These are phyloP conservation scores for Nymphalis io DNA, from an alignment of 1,140 invertebrate genomes.

Conservation along the genomic window DNA sequence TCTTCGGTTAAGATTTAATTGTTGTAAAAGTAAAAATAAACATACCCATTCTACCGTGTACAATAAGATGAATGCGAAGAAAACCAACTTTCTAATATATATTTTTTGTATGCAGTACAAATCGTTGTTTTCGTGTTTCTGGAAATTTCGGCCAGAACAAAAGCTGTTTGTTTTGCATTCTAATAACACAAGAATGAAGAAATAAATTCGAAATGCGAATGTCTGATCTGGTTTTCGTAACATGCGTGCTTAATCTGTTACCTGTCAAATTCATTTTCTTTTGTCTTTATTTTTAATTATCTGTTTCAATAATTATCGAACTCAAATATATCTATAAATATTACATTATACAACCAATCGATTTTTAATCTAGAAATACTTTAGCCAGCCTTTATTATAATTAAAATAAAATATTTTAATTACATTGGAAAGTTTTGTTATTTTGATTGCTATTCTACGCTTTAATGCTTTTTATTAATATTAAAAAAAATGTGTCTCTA, in stretches of 20 bases:
- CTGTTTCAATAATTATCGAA: background rate
- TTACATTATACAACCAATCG: too few relatives aligned
- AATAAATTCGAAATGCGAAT: conserved; percentile 22
- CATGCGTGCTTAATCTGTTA: conserved; percentile 11
- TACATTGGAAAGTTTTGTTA: background rate
- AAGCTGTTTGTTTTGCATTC: conserved; percentile 22
- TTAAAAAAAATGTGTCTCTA: background rate
- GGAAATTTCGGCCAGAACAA: conserved; percentile 24
- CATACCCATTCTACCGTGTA: background rate
- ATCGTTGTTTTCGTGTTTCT: conserved; percentile 25
- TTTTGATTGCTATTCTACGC: background rate
- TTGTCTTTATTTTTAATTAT: background rate
- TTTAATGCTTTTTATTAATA: background rate
- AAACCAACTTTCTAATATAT: conserved; percentile 25
- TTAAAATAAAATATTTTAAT: too few relatives aligned
- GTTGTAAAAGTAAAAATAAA: too few relatives aligned
- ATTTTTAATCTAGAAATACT: too few relatives aligned
- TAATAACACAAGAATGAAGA: conserved; percentile 22
- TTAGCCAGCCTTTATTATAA: too few relatives aligned
- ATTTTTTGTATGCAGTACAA: conserved; percentile 21
- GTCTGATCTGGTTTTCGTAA: conserved; percentile 14
- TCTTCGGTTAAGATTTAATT: too few relatives aligned
- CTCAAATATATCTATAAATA: background rate
- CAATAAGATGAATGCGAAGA: background rate
- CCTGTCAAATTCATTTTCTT: background rate